These are phyloP conservation scores for Eucidaris tribuloides DNA, from an alignment of 35 echinoderm and acorn worm species.

Conservation along the genomic window DNA sequence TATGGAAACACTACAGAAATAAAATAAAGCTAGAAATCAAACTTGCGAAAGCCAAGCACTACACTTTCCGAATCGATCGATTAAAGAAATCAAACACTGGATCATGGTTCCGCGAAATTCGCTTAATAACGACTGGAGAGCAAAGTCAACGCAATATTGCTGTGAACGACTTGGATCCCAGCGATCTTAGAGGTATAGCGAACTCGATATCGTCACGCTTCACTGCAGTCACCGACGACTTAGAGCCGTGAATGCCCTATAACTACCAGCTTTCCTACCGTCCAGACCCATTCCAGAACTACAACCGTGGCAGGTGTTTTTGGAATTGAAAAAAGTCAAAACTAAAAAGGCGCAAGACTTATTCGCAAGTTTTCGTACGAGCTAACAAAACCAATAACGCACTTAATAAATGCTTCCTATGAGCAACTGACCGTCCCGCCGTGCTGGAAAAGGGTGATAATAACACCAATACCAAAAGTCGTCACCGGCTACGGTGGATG, in stretches of 20 bases:
- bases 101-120: slow-evolving; percentile 5
- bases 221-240: background rate
- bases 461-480: slow-evolving; percentile 27
- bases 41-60: background rate
- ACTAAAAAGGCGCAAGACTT: background rate
- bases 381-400: slow-evolving; percentile 1
- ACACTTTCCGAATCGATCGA: background rate
- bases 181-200: slow-evolving; percentile 9
- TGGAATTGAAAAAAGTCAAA: background rate
- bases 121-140: slow-evolving; percentile 23
- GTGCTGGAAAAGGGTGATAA: background rate
- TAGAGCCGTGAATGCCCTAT: background rate
- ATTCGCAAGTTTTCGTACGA: slow-evolving; percentile 20
- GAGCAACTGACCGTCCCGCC: background rate
- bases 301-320: background rate
- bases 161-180: background rate
- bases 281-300: background rate
- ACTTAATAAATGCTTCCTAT: slow-evolving; percentile 33
- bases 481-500: slow-evolving; percentile 8
- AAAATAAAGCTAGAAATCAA: slow-evolving; percentile 19
- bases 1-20: background rate
- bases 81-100: background rate
- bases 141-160: background rate
- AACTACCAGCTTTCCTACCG: background rate
- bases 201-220: background rate